Evolutionary conservation across 2,888 invertebrate genomes (phyloP), one percentile per base, ranked within the genome.

Genomic region (Clitarchus hookeri): DNA sequence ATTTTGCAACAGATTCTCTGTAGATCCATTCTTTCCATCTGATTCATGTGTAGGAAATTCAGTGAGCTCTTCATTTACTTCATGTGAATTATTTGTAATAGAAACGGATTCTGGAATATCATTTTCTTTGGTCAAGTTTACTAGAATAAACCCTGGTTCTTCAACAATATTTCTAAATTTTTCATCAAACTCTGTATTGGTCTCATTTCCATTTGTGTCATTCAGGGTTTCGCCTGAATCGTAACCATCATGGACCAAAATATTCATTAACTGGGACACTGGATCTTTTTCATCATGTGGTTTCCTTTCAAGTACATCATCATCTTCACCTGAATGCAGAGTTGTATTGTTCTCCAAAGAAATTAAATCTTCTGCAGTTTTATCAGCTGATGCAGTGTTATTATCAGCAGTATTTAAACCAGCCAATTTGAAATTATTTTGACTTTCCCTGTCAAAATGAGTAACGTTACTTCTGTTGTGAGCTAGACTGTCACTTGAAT

Each of bases 101-200:
- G 65, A 65, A 65, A 65, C 65, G 0, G 65, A 23, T n/a, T 65
- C n/a, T 23, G 65, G 1, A 19, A 65, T 3, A n/a, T 65, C n/a
- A n/a, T 26, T 82, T 82, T 36, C 82, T 23, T 3, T 82, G 3
- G 82, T 82, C 36, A 82, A 23, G 82, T 82, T 82, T 16, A 82
- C 27, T 26, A 82, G 36, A 82, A 44, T 36, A 82, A 82, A 82
- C 16, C 82, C 82, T 16, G 82, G 82, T 27, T 82, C 82, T 82
- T 82, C 82, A 8, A 82, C 82, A 27, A 44, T 44, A n/a, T 36
- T 82, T 27, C 44, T 82, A 44, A 26, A 82, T 36, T 82, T 82
- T 44, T 27, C 82, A 23, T 82, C 44, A 82, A 44, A 82, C 27
- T 82, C 82, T 82, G 27, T 44, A 36, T 36, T 82, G 13, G 44